These are phyloP conservation scores for Mimas tiliae DNA, from an alignment of 2,888 invertebrate species.

Conservation along the genomic window DNA sequence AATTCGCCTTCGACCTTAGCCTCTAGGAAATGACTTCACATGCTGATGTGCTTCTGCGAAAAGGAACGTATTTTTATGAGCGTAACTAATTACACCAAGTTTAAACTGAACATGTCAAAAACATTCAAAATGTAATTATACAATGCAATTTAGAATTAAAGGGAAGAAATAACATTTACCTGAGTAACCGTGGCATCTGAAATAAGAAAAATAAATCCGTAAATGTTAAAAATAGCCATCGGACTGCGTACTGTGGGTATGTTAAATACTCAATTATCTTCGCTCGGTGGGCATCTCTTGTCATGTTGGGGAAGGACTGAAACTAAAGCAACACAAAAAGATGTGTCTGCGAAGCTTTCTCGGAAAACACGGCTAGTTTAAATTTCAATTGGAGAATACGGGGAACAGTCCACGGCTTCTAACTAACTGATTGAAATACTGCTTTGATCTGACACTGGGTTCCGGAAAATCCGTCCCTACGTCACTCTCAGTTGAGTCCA, in stretches of 20 bases:
- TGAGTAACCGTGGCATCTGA: background rate
- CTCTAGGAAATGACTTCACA: constrained; percentile 47
- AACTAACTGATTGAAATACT: constrained; percentile 78
- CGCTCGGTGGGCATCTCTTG: constrained; percentile 48
- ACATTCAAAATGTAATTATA: no score
- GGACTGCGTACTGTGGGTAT: background rate
- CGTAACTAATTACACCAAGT: background rate
- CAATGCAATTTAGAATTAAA: no score
- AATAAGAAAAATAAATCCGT: background rate
- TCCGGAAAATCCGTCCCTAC: constrained; percentile 44
- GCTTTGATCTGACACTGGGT: constrained; percentile 62
- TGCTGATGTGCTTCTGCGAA: constrained; percentile 53
- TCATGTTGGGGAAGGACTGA: constrained; percentile 66
- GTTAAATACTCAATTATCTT: constrained; percentile 46
- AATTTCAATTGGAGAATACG: constrained; percentile 80
- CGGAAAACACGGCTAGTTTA: constrained; percentile 74
- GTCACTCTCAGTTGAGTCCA: constrained; percentile 31
- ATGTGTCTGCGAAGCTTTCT: constrained; percentile 55
- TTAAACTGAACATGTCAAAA: background rate
- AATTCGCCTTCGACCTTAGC: constrained; percentile 62
- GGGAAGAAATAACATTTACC: no score
- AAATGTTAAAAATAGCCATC: background rate
- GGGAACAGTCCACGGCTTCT: constrained; percentile 71
- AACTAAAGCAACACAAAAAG: constrained; percentile 58
- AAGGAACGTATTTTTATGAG: constrained; percentile 12